Base-by-base conservation (phyloP, 2,888 invertebrate genomes). In the Habrosyne pyritoides region DNA sequence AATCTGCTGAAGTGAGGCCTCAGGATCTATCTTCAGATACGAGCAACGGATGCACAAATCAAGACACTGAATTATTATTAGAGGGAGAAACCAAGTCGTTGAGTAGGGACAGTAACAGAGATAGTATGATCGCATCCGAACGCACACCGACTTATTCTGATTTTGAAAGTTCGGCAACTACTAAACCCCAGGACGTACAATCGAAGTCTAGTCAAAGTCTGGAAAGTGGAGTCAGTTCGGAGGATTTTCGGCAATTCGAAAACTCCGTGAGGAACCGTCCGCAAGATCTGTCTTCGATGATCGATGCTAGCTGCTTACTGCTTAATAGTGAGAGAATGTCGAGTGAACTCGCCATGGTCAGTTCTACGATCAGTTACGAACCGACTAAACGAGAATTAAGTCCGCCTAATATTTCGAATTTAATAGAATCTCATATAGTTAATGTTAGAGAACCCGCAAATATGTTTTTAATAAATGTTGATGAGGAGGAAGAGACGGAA, bases 401-500 rank as follows among this genome's bases (percentile, higher is more conserved):
- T 80, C 83, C 84, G 77, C 82, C 84, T 81, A 84, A 73, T 69
- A 58, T 71, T 69, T 74, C 75, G 75, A 87, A 86, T 84, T 83
- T 86, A 82, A 75, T 75, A 68, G 89, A 91, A 88, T 88, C 90
- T 86, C 86, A 84, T 56, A 65, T 82, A 71, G 71, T 74, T 67
- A 79, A 78, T 68, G 68, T 71, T 73, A 67, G 68, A 57, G 79
- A 76, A 74, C 75, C 81, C 36, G 67, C 75, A 53, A 75, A 68
- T 59, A 62, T 77, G 64, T 85, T 81, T 71, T 76, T 86, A 62
- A 81, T 86, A 12, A 84, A 87, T 69, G 79, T 86, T 54, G 84
- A 86, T 57, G 65, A 69, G 12, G 89, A 89, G 52, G 90, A 91
- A 60, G 91, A 89, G 64, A 88, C 79, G 21, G 91, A 91, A 51